Evolutionary conservation across 2,113 vertebrate genomes (phyloP).

Genomic region (Crotalus viridis): DNA sequence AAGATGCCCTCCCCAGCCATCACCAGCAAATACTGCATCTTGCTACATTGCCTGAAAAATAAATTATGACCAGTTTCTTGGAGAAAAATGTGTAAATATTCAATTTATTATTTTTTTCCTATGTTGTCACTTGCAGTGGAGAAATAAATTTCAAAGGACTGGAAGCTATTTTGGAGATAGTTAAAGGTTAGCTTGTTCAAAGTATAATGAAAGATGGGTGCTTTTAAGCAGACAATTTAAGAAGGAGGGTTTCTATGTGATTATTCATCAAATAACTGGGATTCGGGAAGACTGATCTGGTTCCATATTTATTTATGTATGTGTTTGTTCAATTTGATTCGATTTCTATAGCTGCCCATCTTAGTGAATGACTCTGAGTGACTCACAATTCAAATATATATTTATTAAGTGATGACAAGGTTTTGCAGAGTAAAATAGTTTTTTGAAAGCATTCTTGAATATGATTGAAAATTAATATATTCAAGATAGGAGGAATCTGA

Average conservation of each 20-base stretch:
- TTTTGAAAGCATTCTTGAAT: neutral
- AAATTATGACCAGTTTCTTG: neutral
- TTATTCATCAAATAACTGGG: neutral
- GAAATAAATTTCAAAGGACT: slow-evolving; percentile 14
- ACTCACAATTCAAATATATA: neutral
- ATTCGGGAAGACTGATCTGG: neutral
- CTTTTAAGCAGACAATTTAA: slow-evolving; percentile 9
- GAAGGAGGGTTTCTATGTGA: neutral
- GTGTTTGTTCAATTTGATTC: neutral
- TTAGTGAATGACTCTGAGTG: neutral
- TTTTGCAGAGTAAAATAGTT: neutral
- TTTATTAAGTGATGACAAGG: neutral
- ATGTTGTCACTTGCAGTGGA: neutral
- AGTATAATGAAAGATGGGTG: slow-evolving; percentile 5
- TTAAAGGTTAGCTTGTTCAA: slow-evolving; percentile 35
- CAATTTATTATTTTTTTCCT: neutral
- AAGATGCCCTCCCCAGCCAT: slow-evolving; percentile 27
- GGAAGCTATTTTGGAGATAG: slow-evolving; percentile 45
- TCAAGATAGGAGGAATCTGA: neutral
- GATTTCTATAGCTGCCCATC: neutral
- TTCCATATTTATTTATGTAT: neutral
- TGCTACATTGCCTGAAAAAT: neutral
- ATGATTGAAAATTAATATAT: neutral
- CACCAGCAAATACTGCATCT: neutral
- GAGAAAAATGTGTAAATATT: slow-evolving; percentile 36